Evolutionary conservation across 2,113 vertebrate species (phyloP).

Genomic region (Melozone crissalis): DNA sequence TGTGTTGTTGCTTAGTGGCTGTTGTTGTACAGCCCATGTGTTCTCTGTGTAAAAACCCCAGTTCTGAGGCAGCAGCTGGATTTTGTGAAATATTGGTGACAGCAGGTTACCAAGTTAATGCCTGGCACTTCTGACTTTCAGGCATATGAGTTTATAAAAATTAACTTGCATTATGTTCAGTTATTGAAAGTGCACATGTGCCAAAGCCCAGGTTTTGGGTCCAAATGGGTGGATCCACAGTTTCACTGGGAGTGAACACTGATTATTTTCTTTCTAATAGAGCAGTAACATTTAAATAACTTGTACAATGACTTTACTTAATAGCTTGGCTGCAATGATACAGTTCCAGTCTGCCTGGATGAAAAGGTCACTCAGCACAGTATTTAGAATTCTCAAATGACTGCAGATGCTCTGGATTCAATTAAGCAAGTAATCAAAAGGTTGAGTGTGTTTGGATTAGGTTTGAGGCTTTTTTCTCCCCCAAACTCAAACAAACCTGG

Average conservation of each 20-base stretch:
- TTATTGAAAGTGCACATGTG: not conserved
- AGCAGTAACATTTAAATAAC: not conserved
- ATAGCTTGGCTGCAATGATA: not conserved
- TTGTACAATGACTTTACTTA: not conserved
- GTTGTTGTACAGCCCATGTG: not conserved
- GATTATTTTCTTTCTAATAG: not conserved
- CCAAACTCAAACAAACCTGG: not conserved
- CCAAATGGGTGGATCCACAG: not conserved
- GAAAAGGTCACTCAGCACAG: not conserved
- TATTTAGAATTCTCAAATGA: not conserved
- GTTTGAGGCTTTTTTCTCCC: not conserved
- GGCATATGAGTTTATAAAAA: not conserved
- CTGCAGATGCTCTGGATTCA: conserved; percentile 20
- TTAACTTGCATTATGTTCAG: not conserved
- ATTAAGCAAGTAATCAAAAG: not conserved
- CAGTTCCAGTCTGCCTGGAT: not conserved
- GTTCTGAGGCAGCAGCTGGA: not conserved
- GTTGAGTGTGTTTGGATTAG: not conserved
- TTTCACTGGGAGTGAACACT: not conserved
- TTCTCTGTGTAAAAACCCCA: not conserved
- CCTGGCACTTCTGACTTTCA: not conserved
- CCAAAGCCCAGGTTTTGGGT: not conserved
- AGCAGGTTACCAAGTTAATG: not conserved
- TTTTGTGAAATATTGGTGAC: not conserved
- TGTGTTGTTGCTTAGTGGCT: not conserved